phyloP scores from a whole-genome alignment of 1,140 invertebrate species.

The Eulimnadia texana region DNA sequence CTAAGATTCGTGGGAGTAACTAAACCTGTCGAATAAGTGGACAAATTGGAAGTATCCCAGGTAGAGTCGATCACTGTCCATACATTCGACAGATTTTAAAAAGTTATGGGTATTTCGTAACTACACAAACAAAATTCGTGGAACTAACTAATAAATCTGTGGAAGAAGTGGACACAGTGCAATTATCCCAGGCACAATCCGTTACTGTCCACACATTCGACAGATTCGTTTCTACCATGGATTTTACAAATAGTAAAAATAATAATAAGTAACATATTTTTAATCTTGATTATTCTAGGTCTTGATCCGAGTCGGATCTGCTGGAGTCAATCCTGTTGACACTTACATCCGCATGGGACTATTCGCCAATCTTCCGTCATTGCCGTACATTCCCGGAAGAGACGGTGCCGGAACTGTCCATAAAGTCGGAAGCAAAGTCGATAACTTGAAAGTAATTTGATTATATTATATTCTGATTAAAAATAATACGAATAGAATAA shows the following conservation, averaged over 20 bases:
- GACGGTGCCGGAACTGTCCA: constrained; percentile 40
- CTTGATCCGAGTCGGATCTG: constrained; percentile 33
- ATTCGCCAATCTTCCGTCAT: constrained; percentile 29
- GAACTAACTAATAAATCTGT: too few relatives aligned
- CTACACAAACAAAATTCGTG: too few relatives aligned
- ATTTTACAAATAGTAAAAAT: not conserved
- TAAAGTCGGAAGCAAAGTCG: constrained; percentile 31
- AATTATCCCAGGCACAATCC: too few relatives aligned
- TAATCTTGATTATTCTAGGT: constrained; percentile 26
- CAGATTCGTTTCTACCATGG: not conserved
- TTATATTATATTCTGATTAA: not conserved
- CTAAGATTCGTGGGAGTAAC: too few relatives aligned
- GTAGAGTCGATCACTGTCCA: too few relatives aligned
- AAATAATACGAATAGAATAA: too few relatives aligned
- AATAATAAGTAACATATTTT: not conserved
- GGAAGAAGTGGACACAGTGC: too few relatives aligned
- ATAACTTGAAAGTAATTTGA: constrained; percentile 30
- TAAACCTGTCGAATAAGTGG: too few relatives aligned
- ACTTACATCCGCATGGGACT: constrained; percentile 39
- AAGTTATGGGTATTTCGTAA: too few relatives aligned
- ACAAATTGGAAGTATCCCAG: too few relatives aligned
- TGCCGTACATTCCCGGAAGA: constrained; percentile 38
- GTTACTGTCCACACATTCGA: too few relatives aligned
- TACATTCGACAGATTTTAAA: too few relatives aligned
- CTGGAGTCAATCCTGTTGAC: constrained; percentile 45